Evolutionary conservation across 2,797 vertebrate genomes (phyloP), one percentile per base, ranked within the genome.

Genomic region (Arctocebus calabarensis): DNA sequence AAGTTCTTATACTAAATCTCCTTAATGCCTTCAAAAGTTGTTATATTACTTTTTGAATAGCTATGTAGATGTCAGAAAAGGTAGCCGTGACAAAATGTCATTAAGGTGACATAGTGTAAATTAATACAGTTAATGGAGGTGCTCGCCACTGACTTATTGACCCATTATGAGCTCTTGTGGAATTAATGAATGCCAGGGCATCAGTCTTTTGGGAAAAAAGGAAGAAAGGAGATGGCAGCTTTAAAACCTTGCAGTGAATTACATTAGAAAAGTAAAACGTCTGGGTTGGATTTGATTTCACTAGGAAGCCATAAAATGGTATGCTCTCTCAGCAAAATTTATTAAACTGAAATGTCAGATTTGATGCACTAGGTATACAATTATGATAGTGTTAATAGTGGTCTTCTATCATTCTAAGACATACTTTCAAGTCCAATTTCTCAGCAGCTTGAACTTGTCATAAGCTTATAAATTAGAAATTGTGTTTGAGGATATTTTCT

Each of bases 151-250:
- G 99, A 99, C 99, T 99, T 98, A 96, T 98, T 99, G 99, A 99
- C 99, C 99, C 99, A 99, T 99, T 99, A 99, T 97, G 98, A 99
- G 98, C 98, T 98, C 98, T 98, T 98, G 98, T 98, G 98, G 99
- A 99, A 99, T 99, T 99, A 99, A 99, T 99, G 98, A 99, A 98
- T 99, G 98, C 99, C 99, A 98, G 97, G 98, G 98, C 99, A 99
- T 99, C 98, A 98, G 95, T 98, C 98, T 98, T 99, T 98, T 59
- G 55, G 79, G 81, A 77, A 62, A 84, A 94, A 96, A 97, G 98
- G 98, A 99, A 98, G 98, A 99, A 98, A 97, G 96, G 98, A 98
- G 98, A 98, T 99, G 98, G 98, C 98, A 98, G 98, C 98, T 99
- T 99, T 99, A 99, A 99, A 99, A 98, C 98, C 98, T 99, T 96